Base-by-base conservation (phyloP, 2,797 vertebrate genomes). In the Paratrypauchen microcephalus region DNA sequence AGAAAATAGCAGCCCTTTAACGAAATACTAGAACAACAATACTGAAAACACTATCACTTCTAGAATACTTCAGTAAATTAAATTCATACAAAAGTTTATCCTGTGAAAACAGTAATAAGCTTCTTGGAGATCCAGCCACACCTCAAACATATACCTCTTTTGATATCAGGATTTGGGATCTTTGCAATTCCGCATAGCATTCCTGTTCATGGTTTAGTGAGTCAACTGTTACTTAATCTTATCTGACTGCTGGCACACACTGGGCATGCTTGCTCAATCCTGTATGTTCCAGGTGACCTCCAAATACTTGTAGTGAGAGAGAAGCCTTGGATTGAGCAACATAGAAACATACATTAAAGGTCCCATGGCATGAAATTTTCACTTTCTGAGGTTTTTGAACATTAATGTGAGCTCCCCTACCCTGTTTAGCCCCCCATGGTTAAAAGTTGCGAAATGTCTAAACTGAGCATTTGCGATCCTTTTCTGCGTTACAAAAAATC, bases 131-230 rank as follows among this genome's bases (percentile, higher is more conserved):
- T 15, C 26, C 36, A 23, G 41, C 15, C 39, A 47, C 21, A 24
- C 41, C 41, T 47, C 56, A 72, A 50, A 75, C 76, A 30, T 76
- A 72, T 69, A 48, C 61, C 63, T 73, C 45, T 57, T 67, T 78
- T 69, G 80, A 23, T 76, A 76, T 83, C 72, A 61, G 73, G 30
- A 23, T 71, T 71, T 86, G 64, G 66, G 77, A 80, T 83, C 72
- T 70, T 56, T 73, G 39, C 50, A 59, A 59, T 60, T 62, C 21
- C 54, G 62, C 47, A 28, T 73, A 71, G 71, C 39, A 26, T 83
- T 83, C 68, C 67, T 73, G 75, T 84, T 67, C 60, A 23, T 57
- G 61, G 58, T 68, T 62, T 68, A 21, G 56, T 45, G 57, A 73
- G 65, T 74, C 75, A 39, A 71, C 65, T 1, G 2, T 77, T 65